phyloP scores from a whole-genome alignment of 2,888 invertebrate species.

The Ctenicera cuprea region DNA sequence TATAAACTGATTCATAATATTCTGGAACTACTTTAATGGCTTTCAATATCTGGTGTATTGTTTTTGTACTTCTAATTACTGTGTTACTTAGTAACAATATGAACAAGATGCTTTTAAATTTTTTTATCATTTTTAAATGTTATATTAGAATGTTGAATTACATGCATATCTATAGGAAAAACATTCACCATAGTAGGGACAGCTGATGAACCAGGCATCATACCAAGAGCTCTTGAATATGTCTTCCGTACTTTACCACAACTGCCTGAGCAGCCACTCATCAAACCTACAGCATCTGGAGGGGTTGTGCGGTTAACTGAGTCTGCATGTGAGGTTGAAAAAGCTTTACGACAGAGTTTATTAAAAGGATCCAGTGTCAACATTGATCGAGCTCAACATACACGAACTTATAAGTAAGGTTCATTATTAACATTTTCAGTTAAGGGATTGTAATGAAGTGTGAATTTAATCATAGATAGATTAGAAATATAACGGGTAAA shows the following conservation, averaged over 20 bases:
- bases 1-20: no score
- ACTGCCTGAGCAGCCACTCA: slow-evolving; percentile 62
- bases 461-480: no score
- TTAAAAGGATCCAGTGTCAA: slow-evolving; percentile 51
- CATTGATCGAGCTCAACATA: slow-evolving; percentile 55
- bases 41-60: no score
- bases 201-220: slow-evolving; percentile 77
- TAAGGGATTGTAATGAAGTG: neutral
- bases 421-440: no score
- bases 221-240: slow-evolving; percentile 77
- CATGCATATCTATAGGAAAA: slow-evolving; percentile 61
- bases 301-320: slow-evolving; percentile 69
- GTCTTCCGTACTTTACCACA: slow-evolving; percentile 68
- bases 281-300: slow-evolving; percentile 71
- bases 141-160: no score
- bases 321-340: slow-evolving; percentile 65
- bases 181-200: slow-evolving; percentile 73
- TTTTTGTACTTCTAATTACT: no score
- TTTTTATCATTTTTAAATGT: no score
- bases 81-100: no score
- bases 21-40: no score
- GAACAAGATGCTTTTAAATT: no score
- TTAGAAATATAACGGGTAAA: no score
- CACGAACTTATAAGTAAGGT: slow-evolving; percentile 56
- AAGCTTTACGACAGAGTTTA: slow-evolving; percentile 62